These are phyloP conservation scores for Agonopterix alstromeriana DNA, from an alignment of 2,888 invertebrate genomes.

Conservation along the genomic window DNA sequence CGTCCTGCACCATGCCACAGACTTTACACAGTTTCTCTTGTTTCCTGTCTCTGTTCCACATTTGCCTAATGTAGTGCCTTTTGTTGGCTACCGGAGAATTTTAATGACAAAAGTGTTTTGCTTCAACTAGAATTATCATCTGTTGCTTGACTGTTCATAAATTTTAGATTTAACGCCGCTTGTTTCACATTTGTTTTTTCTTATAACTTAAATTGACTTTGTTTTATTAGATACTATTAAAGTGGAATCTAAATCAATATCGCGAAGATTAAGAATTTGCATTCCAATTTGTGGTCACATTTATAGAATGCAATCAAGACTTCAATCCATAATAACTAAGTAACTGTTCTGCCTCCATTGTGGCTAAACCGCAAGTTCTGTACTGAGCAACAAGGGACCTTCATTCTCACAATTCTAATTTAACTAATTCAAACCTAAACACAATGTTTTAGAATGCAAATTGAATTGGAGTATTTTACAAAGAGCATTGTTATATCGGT, in stretches of 20 bases:
- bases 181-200: no score
- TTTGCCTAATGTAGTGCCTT: constrained; percentile 33
- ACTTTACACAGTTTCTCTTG: constrained; percentile 40
- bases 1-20: constrained; percentile 34
- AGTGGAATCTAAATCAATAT: background rate
- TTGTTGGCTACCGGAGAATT: constrained; percentile 29
- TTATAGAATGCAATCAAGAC: constrained; percentile 16
- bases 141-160: no score
- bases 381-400: constrained; percentile 27
- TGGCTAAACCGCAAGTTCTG: constrained; percentile 44
- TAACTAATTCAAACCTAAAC: constrained; percentile 35
- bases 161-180: no score
- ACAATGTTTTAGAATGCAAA: constrained; percentile 30
- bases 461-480: constrained; percentile 23
- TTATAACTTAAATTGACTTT: no score
- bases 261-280: background rate
- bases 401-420: constrained; percentile 21
- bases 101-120: background rate
- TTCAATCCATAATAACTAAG: constrained; percentile 20
- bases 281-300: constrained; percentile 11
- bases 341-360: constrained; percentile 32
- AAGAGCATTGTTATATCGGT: constrained; percentile 40
- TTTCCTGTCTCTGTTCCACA: constrained; percentile 46
- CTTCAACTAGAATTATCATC: background rate
- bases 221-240: background rate